phyloP scores from a whole-genome alignment of 1,140 invertebrate genomes.

The Drosophila carrolli region DNA sequence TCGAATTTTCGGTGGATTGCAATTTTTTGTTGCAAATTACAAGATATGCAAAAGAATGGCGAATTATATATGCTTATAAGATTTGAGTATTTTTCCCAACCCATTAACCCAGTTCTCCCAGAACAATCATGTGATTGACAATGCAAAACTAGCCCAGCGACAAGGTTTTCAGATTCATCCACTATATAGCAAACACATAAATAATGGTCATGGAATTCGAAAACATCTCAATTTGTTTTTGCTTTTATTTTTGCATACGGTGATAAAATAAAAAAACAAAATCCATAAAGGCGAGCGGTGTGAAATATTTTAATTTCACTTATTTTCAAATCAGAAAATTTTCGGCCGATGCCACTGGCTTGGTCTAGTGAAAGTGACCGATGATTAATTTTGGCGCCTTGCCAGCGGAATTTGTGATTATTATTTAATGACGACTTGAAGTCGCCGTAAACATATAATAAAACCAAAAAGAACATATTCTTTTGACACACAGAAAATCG shows the following conservation, averaged over 20 bases:
- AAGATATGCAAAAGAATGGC: not conserved
- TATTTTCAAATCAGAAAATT: slow-evolving; percentile 56
- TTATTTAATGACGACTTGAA: slow-evolving; percentile 81
- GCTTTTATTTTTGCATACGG: slow-evolving; percentile 47
- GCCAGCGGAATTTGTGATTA: slow-evolving; percentile 77
- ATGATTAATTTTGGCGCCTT: slow-evolving; percentile 74
- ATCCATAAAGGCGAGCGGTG: slow-evolving; percentile 44
- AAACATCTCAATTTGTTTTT: slow-evolving; percentile 50
- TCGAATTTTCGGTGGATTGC: not conserved
- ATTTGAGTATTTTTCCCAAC: slow-evolving; percentile 4
- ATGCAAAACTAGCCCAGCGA: slow-evolving; percentile 20
- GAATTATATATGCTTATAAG: not conserved
- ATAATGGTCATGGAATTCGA: slow-evolving; percentile 48
- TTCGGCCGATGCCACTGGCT: slow-evolving; percentile 26
- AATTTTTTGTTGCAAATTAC: slow-evolving; percentile 4
- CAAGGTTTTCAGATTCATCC: slow-evolving; percentile 23
- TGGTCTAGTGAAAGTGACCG: slow-evolving; percentile 80
- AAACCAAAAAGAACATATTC: slow-evolving; percentile 23
- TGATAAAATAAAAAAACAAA: slow-evolving; percentile 37
- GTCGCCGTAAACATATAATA: slow-evolving; percentile 63
- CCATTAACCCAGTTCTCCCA: slow-evolving; percentile 67
- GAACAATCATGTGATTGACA: slow-evolving; percentile 49
- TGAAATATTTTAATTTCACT: slow-evolving; percentile 66
- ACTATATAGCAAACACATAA: slow-evolving; percentile 42
- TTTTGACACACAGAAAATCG: slow-evolving; percentile 12